phyloP scores from a whole-genome alignment of 2,113 vertebrate genomes.

The Mixornis gularis region DNA sequence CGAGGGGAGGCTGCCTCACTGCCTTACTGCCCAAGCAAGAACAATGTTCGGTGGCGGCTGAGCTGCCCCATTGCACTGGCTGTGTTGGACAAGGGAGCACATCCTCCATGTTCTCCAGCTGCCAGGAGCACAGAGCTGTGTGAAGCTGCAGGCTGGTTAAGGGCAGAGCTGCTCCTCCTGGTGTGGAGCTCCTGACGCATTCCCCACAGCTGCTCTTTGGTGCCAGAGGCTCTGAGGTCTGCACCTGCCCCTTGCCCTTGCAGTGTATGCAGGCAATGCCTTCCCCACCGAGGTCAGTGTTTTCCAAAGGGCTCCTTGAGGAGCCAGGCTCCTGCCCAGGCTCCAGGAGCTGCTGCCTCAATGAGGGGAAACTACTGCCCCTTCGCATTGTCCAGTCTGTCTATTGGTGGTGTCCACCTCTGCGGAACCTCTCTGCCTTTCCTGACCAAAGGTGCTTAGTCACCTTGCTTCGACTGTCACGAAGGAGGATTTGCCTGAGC shows the following conservation, averaged over 20 bases:
- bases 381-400: rapidly evolving
- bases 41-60: rapidly evolving
- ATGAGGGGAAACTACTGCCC: background rate
- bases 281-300: background rate
- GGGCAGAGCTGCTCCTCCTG: background rate
- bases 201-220: rapidly evolving
- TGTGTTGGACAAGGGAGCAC: background rate
- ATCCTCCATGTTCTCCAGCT: background rate
- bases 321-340: background rate
- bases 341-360: background rate
- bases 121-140: background rate
- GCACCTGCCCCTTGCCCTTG: background rate
- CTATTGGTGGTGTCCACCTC: background rate
- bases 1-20: no score
- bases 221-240: rapidly evolving
- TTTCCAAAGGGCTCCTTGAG: background rate
- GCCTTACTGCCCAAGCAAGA: background rate
- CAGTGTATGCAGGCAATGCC: background rate
- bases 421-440: background rate
- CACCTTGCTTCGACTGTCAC: background rate
- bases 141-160: background rate
- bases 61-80: background rate
- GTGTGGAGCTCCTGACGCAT: rapidly evolving
- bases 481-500: background rate
- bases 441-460: background rate